Evolutionary conservation across 2,888 invertebrate species (phyloP).

Genomic region (Aricia artaxerxes): DNA sequence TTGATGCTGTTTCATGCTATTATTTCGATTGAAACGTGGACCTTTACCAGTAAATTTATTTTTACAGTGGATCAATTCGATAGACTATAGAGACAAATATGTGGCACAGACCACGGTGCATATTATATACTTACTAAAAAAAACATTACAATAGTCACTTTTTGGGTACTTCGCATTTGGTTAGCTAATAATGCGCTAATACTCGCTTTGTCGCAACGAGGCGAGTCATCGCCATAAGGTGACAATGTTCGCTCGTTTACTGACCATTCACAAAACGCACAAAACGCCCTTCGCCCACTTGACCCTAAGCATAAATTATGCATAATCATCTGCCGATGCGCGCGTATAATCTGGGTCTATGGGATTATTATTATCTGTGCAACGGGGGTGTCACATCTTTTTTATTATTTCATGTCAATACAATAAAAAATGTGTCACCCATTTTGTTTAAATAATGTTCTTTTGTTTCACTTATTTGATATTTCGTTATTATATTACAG

Average conservation of each 20-base stretch:
- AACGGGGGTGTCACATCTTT: background rate
- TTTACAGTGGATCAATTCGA: too few relatives aligned
- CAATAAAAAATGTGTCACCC: background rate
- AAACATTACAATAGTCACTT: background rate
- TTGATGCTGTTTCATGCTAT: background rate
- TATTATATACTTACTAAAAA: background rate
- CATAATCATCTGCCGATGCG: slow-evolving; percentile 65
- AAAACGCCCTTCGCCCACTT: slow-evolving; percentile 59
- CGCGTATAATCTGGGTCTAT: slow-evolving; percentile 30
- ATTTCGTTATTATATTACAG: background rate
- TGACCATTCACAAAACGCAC: slow-evolving; percentile 51
- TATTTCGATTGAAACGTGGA: too few relatives aligned
- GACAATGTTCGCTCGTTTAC: slow-evolving; percentile 53
- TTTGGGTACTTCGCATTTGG: slow-evolving; percentile 36
- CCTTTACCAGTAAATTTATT: too few relatives aligned
- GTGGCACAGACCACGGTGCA: background rate
- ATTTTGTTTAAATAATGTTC: background rate
- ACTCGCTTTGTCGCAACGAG: slow-evolving; percentile 52
- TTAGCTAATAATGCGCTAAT: slow-evolving; percentile 50
- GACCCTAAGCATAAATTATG: slow-evolving; percentile 78
- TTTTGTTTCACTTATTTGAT: background rate
- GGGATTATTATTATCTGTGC: slow-evolving; percentile 34
- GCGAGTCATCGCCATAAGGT: slow-evolving; percentile 65
- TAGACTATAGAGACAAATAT: background rate
- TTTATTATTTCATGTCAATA: background rate